Evolutionary conservation across 64 coral and sea anemone genomes (phyloP).

Genomic region (Actinia equina): DNA sequence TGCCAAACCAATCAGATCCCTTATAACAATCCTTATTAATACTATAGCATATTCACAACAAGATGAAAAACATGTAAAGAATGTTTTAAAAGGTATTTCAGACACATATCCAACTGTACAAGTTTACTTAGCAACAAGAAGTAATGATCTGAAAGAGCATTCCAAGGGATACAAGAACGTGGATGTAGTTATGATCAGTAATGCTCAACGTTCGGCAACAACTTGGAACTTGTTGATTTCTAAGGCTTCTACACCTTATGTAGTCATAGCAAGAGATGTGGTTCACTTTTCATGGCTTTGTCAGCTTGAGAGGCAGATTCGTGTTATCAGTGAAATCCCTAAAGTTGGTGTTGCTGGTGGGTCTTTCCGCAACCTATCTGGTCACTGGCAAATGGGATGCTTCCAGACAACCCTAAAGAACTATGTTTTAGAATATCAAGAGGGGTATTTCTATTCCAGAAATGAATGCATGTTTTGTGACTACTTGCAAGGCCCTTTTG

Average conservation of each 20-base stretch:
- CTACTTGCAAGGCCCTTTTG: slow-evolving; percentile 52
- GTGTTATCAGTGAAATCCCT: slow-evolving; percentile 39
- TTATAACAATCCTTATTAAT: slow-evolving; percentile 21
- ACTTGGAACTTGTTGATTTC: slow-evolving; percentile 20
- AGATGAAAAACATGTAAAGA: slow-evolving; percentile 19
- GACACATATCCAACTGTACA: slow-evolving; percentile 33
- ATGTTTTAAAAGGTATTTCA: slow-evolving; percentile 28
- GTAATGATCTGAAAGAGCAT: neutral
- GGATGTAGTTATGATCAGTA: neutral
- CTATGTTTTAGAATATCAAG: slow-evolving; percentile 42
- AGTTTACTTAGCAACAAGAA: slow-evolving; percentile 6
- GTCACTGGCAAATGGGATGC: slow-evolving; percentile 52
- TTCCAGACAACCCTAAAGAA: slow-evolving; percentile 34
- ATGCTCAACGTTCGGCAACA: neutral
- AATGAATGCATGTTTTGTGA: slow-evolving; percentile 57
- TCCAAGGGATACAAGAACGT: slow-evolving; percentile 19
- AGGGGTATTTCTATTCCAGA: slow-evolving; percentile 46
- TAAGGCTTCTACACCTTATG: slow-evolving; percentile 30
- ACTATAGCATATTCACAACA: slow-evolving; percentile 10
- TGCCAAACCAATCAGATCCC: slow-evolving; percentile 19
- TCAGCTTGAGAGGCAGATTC: slow-evolving; percentile 54
- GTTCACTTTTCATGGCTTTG: slow-evolving; percentile 40
- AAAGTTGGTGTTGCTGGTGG: slow-evolving; percentile 34
- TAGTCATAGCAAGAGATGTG: slow-evolving; percentile 32
- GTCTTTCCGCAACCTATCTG: slow-evolving; percentile 21